phyloP scores from a whole-genome alignment of 2,888 invertebrate species.

The Nebria salina region DNA sequence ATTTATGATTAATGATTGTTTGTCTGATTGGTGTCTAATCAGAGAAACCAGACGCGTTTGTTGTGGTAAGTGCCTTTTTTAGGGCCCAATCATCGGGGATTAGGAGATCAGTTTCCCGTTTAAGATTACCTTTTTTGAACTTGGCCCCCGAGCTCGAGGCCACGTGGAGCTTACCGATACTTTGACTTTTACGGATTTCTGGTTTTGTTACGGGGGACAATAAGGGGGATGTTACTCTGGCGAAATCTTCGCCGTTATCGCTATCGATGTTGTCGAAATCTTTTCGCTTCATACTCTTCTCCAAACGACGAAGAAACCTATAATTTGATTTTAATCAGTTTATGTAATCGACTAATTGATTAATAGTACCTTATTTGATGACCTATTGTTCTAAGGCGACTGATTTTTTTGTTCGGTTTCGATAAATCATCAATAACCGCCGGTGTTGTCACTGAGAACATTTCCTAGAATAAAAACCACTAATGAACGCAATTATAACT shows the following conservation, averaged over 20 bases:
- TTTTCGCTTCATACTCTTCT: conserved; percentile 75
- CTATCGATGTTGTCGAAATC: conserved; percentile 69
- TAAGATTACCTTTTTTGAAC: conserved; percentile 54
- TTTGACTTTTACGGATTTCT: conserved; percentile 61
- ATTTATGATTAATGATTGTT: neutral
- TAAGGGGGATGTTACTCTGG: conserved; percentile 73
- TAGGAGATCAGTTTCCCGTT: conserved; percentile 56
- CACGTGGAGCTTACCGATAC: conserved; percentile 58
- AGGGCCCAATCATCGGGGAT: conserved; percentile 56
- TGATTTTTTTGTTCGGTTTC: conserved; percentile 70
- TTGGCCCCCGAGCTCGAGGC: conserved; percentile 50
- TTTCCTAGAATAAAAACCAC: conserved; percentile 63
- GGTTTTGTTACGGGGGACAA: conserved; percentile 58
- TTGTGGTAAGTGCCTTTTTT: conserved; percentile 54
- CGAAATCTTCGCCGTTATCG: conserved; percentile 70
- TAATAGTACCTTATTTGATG: conserved; percentile 76
- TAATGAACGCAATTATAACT: neutral
- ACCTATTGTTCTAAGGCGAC: conserved; percentile 76
- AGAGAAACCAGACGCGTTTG: conserved; percentile 57
- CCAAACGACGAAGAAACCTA: conserved; percentile 77
- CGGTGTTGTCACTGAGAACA: conserved; percentile 70
- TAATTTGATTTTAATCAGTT: conserved; percentile 16
- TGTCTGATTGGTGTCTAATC: conserved; percentile 53
- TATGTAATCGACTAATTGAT: too few relatives aligned
- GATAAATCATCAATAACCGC: conserved; percentile 68